These are phyloP conservation scores for Eumerus sabulonum DNA, from an alignment of 2,888 invertebrate species.

Conservation along the genomic window DNA sequence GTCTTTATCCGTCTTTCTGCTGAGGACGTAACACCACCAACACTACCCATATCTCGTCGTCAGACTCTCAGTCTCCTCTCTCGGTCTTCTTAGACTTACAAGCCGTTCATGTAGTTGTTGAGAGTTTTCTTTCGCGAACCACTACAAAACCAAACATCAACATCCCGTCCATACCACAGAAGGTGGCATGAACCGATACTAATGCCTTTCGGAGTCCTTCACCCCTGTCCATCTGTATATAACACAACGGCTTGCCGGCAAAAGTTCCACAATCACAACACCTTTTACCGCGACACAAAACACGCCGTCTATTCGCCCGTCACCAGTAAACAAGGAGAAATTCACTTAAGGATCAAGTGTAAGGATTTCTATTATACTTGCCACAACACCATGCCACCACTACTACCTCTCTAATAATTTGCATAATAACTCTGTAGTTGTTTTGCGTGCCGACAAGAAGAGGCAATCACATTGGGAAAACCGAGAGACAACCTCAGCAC, in stretches of 20 bases:
- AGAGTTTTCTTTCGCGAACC: no score
- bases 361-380: constrained; percentile 54
- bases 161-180: neutral
- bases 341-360: constrained; percentile 67
- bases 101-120: no score
- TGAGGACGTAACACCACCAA: no score
- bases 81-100: no score
- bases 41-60: no score
- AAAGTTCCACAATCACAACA: constrained; percentile 55
- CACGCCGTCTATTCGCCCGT: constrained; percentile 15
- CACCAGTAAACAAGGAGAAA: constrained; percentile 43
- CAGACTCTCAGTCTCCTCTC: no score
- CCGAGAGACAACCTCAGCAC: constrained; percentile 38
- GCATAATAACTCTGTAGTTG: constrained; percentile 59
- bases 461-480: constrained; percentile 17
- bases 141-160: no score
- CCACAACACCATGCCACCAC: neutral
- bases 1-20: no score
- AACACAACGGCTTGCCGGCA: constrained; percentile 44
- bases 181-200: neutral
- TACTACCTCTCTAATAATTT: constrained; percentile 26
- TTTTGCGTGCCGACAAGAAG: constrained; percentile 54
- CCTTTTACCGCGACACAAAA: constrained; percentile 66
- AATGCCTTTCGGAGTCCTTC: constrained; percentile 30
- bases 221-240: constrained; percentile 26